These are phyloP conservation scores for Drosophila macrospina DNA, from an alignment of 2,888 invertebrate genomes.

Conservation along the genomic window DNA sequence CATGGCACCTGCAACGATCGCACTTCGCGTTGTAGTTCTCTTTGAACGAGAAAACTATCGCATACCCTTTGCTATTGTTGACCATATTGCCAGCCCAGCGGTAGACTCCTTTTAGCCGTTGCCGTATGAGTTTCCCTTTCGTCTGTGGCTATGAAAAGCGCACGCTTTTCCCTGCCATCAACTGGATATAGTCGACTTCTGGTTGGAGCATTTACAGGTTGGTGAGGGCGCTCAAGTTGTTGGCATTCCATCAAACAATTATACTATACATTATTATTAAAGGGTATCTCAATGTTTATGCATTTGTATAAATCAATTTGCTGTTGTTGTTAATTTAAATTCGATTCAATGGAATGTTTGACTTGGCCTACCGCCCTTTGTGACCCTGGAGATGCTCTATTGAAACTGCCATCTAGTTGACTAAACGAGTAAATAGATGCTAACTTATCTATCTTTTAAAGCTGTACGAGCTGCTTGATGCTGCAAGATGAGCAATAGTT, in stretches of 20 bases:
- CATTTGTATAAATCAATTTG: not conserved
- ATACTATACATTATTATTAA: not conserved
- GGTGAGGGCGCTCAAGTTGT: slow-evolving; percentile 15
- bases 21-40: not conserved
- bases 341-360: not conserved
- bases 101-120: slow-evolving; percentile 9
- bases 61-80: slow-evolving; percentile 32
- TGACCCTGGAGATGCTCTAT: not conserved
- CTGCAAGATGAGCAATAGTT: too few relatives aligned
- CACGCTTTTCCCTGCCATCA: slow-evolving; percentile 5
- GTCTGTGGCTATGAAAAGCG: slow-evolving; percentile 23
- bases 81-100: slow-evolving; percentile 49
- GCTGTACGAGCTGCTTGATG: too few relatives aligned
- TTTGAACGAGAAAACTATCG: slow-evolving; percentile 7
- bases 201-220: slow-evolving; percentile 21
- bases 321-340: not conserved
- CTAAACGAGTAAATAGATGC: too few relatives aligned
- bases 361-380: slow-evolving; percentile 7
- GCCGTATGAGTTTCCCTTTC: slow-evolving; percentile 27
- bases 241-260: slow-evolving; percentile 24
- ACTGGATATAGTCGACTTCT: slow-evolving; percentile 31
- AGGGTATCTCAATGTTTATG: not conserved
- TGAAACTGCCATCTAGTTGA: too few relatives aligned
- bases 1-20: slow-evolving; percentile 20
- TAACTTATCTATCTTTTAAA: too few relatives aligned